These are phyloP conservation scores for Henricia sp. DNA, from an alignment of 53 echinoderm and acorn worm species.

Conservation along the genomic window DNA sequence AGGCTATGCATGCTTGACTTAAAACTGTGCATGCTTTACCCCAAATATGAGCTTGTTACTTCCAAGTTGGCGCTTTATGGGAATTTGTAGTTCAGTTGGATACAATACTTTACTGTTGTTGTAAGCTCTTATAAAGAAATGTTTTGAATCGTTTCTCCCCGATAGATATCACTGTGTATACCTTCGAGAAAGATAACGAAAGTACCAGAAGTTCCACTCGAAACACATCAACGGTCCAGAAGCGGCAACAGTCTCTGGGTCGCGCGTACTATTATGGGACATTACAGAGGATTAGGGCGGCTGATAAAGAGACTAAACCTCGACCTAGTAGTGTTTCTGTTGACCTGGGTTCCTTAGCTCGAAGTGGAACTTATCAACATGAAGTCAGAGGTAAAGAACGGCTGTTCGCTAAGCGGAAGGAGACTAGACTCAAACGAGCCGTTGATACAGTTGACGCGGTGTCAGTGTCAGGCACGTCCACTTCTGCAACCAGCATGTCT, in stretches of 20 bases:
- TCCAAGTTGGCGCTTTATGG: no score
- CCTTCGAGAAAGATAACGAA: not conserved
- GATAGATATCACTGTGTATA: constrained; percentile 33
- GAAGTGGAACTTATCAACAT: not conserved
- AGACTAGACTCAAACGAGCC: not conserved
- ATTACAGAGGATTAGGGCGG: constrained; percentile 10
- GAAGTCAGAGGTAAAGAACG: not conserved
- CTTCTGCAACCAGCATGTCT: constrained; percentile 17
- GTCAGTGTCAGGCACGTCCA: constrained; percentile 35
- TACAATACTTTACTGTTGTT: no score
- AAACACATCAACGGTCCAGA: not conserved
- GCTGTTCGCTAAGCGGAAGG: constrained; percentile 25
- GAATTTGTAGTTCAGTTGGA: no score
- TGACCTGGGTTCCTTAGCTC: not conserved
- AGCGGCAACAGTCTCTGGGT: constrained; percentile 38
- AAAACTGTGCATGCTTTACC: no score
- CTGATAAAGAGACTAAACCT: constrained; percentile 10
- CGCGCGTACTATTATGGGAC: constrained; percentile 43
- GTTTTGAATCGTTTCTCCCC: no score
- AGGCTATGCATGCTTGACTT: no score
- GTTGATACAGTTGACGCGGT: not conserved
- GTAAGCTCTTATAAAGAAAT: no score
- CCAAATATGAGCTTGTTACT: no score
- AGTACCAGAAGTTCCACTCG: not conserved
- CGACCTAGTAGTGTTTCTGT: constrained; percentile 1